A percentile compares a stretch with the other conserved stretches of the same genome.
Conservation (phyloP, 2,797 vertebrate genomes). For the Galago senegalensis region DNA sequence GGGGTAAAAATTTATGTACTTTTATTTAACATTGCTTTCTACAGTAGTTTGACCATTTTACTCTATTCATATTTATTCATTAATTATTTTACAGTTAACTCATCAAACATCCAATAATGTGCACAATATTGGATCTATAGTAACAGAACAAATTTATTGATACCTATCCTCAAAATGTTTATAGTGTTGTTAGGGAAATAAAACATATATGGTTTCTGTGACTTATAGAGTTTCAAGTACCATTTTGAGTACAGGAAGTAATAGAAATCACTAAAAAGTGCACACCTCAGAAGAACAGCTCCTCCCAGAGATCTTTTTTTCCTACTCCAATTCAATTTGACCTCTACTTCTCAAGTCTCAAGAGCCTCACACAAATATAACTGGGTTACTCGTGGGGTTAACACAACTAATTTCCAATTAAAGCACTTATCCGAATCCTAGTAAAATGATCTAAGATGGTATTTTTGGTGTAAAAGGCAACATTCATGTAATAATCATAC, state of each 20-base stretch:
- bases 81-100: conserved; percentile 39
- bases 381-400: neutral
- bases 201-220: neutral
- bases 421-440: neutral
- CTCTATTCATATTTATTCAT: neutral
- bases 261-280: neutral
- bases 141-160: conserved; percentile 31
- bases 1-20: neutral
- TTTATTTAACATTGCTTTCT: conserved; percentile 24
- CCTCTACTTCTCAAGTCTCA: neutral
- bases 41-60: conserved; percentile 7
- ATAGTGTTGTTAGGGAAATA: neutral
- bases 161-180: neutral
- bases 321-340: neutral
- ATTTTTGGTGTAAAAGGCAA: neutral
- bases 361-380: neutral
- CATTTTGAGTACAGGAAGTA: neutral
- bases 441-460: neutral
- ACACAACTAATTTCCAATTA: neutral
- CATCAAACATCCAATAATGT: neutral
- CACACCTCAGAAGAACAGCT: neutral
- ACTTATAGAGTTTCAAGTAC: neutral
- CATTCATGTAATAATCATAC: neutral
- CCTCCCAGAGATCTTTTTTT: neutral
- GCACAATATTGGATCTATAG: neutral